A percentile compares a stretch with the other conserved stretches of the same genome.
Evolutionary conservation across 2,113 vertebrate genomes (phyloP).

Genomic region (Micromys minutus): DNA sequence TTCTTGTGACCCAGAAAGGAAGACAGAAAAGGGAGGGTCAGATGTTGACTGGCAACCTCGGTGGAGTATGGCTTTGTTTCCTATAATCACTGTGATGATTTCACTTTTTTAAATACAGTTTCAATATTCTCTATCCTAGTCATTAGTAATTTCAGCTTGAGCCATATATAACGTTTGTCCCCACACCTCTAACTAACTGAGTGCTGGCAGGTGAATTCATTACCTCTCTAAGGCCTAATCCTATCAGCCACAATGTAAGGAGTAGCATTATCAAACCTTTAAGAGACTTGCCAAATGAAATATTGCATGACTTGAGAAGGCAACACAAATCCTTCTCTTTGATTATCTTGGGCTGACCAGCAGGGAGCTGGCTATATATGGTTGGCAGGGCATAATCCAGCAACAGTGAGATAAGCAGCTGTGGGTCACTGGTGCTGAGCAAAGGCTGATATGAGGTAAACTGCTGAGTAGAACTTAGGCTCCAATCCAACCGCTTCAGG

Average conservation of each 20-base stretch:
- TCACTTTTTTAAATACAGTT: background rate
- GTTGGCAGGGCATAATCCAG: slow-evolving; percentile 24
- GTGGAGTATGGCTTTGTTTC: background rate
- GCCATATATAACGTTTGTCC: background rate
- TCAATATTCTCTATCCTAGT: background rate
- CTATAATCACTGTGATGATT: background rate
- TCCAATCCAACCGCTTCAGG: background rate
- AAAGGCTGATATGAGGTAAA: background rate
- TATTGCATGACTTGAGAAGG: slow-evolving; percentile 44
- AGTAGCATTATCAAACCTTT: slow-evolving; percentile 39
- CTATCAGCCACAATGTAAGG: slow-evolving; percentile 51
- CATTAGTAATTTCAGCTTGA: background rate
- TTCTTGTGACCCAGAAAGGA: background rate
- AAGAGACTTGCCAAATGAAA: slow-evolving; percentile 42
- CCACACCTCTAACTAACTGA: background rate
- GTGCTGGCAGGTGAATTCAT: background rate
- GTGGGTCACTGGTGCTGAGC: background rate
- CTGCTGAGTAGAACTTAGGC: background rate
- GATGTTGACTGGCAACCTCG: background rate
- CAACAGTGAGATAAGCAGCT: slow-evolving; percentile 46
- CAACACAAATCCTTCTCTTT: slow-evolving; percentile 64
- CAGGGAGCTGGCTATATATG: background rate
- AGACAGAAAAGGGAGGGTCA: background rate
- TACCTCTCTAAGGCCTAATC: slow-evolving; percentile 27
- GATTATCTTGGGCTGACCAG: slow-evolving; percentile 53